Percentiles rank a stretch among this genome's conserved stretches.
phyloP scores from a whole-genome alignment of 2,113 vertebrate species.

The Eupsittula cactorum region DNA sequence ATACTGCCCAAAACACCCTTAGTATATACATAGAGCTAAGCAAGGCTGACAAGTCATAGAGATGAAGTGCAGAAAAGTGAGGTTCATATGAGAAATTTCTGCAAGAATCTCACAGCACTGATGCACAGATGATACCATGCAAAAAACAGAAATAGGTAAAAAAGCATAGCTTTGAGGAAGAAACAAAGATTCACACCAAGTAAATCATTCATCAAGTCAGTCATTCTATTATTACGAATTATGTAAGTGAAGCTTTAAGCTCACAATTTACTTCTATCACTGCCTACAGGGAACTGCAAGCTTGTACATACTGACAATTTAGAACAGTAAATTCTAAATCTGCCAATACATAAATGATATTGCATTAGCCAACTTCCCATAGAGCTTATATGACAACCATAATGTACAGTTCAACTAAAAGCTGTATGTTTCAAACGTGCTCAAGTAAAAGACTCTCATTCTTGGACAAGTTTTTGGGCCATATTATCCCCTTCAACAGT shows the following conservation, averaged over 20 bases:
- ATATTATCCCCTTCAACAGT: neutral
- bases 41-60: neutral
- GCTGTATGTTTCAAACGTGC: neutral
- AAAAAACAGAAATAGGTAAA: neutral
- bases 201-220: neutral
- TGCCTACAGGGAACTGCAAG: neutral
- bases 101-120: neutral
- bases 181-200: neutral
- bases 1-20: neutral
- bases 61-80: neutral
- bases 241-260: neutral
- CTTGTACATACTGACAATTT: neutral
- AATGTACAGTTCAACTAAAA: neutral
- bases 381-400: neutral
- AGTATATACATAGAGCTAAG: neutral
- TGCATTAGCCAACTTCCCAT: neutral
- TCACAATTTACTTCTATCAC: neutral
- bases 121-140: neutral
- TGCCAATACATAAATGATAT: neutral
- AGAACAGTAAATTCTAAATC: neutral
- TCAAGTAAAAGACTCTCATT: neutral
- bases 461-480: neutral
- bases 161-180: neutral
- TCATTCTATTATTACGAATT: neutral
- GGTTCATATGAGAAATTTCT: neutral